A percentile compares a stretch with the other conserved stretches of the same genome.
phyloP scores from a whole-genome alignment of 2,888 invertebrate species.

The Polyommatus iphigenia region DNA sequence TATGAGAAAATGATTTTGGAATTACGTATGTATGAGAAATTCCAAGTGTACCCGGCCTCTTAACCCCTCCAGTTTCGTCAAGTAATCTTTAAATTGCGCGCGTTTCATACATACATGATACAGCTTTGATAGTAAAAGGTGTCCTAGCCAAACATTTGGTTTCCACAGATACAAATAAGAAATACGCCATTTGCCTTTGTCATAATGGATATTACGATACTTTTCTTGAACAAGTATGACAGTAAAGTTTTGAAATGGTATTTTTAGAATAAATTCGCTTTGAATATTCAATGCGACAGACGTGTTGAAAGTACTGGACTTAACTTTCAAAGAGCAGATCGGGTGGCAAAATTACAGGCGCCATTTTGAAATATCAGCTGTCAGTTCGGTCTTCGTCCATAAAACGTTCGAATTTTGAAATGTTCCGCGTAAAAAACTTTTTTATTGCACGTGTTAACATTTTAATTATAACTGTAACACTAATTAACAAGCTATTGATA shows the following conservation, averaged over 20 bases:
- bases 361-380: constrained; percentile 13
- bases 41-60: too few relatives aligned
- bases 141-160: constrained; percentile 9
- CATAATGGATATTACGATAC: constrained; percentile 29
- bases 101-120: too few relatives aligned
- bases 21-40: too few relatives aligned
- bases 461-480: background rate
- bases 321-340: background rate
- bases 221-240: constrained; percentile 22
- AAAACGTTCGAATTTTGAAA: background rate
- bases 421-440: background rate
- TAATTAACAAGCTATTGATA: background rate
- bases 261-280: constrained; percentile 17
- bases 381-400: background rate
- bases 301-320: background rate
- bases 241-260: constrained; percentile 23
- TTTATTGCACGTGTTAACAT: background rate
- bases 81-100: too few relatives aligned
- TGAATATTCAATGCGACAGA: constrained; percentile 19
- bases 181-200: constrained; percentile 10
- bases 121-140: background rate
- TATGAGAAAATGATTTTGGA: too few relatives aligned
- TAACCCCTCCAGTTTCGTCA: too few relatives aligned
- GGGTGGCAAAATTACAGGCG: constrained; percentile 1
- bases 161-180: constrained; percentile 9